Base-by-base conservation (phyloP, 2,113 vertebrate genomes). In the Xenopus borealis region DNA sequence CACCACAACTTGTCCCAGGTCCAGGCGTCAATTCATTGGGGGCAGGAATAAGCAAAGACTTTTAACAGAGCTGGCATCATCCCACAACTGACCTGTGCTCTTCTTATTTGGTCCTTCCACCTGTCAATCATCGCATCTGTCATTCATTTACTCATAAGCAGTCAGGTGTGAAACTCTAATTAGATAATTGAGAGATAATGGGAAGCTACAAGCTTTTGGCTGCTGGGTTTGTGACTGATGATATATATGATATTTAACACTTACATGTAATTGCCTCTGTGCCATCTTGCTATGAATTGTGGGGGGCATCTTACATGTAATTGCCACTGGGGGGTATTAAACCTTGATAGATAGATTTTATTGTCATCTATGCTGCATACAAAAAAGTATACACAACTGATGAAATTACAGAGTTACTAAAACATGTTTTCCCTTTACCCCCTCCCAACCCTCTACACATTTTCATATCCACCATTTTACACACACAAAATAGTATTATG, bases 61-160 rank as follows among this genome's bases (percentile, higher is more conserved):
- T 96, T 97, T 97, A 96, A 93, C 92, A 89, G 66, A 87, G 86
- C 86, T 90, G 90, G 88, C 82, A 92, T 85, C 85, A 85, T 83
- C 86, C 75, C 69, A 57, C 80, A 80, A 69, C 84, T 84, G 87
- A 85, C 90, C 89, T 71, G 81, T 79, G 78, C 64, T 88, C 84
- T 89, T 89, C 66, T 88, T 79, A 92, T n/a, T 81, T 95, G 92
- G 92, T 85, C 85, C 88, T 72, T 65, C 80, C 81, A 75, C 80
- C 85, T 88, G 92, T 92, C 96, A 98, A 94, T 98, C 95, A 94
- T 86, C 83, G 73, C n/a, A 78, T 66, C 10, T 78, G 14, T 78
- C 27, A 81, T 80, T 78, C 84, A 72, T 83, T 86, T 83, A 84
- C 79, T 83, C 81, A 62, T 81, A 75, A 27, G 71, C 78, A 78